Evolutionary conservation across 2,888 invertebrate species (phyloP), one percentile per base, ranked within the genome.

Genomic region (Aquatica leii): DNA sequence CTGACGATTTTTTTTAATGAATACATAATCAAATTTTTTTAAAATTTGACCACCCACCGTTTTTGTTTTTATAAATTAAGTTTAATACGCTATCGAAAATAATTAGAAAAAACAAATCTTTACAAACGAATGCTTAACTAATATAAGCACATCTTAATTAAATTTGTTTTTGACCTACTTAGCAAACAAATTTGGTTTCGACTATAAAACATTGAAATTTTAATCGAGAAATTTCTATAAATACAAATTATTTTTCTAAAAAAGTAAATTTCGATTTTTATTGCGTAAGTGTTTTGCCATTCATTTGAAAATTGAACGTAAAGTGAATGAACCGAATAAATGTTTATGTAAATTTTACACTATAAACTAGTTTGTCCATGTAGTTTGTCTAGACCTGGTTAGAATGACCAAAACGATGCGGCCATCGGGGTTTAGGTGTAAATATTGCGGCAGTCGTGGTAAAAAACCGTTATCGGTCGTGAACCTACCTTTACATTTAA

Each of bases 391-490:
- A 64, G 64, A 60, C 64, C 55, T 49, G 49, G 43, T 46, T 59
- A 55, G 55, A 59, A 46, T 49, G 62, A 49, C 51, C 51, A 51
- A 50, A 50, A 55, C 35, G 46, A 60, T 59, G 48, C 58, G 51
- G 59, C 54, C 50, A 48, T 21, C 34, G 62, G 51, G 35, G 35
- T 59, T 51, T 20, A 60, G 59, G 64, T 64, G 64, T 59, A 64
- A 64, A 65, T 61, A 65, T 65, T 65, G 65, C 65, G 56, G 58
- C 61, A 65, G 57, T 58, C 57, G 61, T 52, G 40, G 48, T 51
- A 35, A 24, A 40, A 56, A 61, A 65, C 65, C 65, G 65, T 65
- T 65, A 65, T 54, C 57, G 65, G 61, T 60, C 65, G 57, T 65
- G 61, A 65, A 57, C 65, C 61, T 52, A 56, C 53, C 60, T 54